Evolutionary conservation across 30 jellyfish, hydroid and myxozoan genomes (phyloP).

Genomic region (Morbakka virulenta): DNA sequence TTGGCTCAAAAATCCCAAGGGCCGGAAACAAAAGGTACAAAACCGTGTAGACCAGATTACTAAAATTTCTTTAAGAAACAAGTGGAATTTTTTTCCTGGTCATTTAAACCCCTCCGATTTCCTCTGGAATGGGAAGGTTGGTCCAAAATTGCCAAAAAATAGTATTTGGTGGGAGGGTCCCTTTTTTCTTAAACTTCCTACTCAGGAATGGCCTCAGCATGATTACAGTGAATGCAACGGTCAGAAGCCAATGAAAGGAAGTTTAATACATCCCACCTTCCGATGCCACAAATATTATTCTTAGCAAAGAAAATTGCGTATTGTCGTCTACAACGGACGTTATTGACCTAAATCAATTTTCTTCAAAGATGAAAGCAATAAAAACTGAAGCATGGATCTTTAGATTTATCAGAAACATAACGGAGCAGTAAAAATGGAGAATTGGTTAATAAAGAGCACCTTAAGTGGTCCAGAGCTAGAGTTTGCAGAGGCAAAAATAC

Average conservation of each 20-base stretch:
- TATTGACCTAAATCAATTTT: not conserved
- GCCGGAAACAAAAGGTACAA: conserved; percentile 33
- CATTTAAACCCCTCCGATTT: conserved; percentile 18
- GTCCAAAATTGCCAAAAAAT: not conserved
- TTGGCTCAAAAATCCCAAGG: conserved; percentile 22
- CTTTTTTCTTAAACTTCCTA: not conserved
- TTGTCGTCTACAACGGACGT: not conserved
- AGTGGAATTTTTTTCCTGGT: conserved; percentile 30
- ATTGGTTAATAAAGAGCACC: conserved; percentile 2
- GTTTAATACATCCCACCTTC: too few relatives aligned
- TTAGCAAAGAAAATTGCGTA: not conserved
- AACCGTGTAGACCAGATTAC: conserved; percentile 4
- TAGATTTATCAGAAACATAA: conserved; percentile 6
- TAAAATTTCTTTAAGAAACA: not conserved
- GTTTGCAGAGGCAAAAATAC: conserved; percentile 10
- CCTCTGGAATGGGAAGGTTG: conserved; percentile 6
- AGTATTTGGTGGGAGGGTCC: conserved; percentile 63
- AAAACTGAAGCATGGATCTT: conserved; percentile 11
- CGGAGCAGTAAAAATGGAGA: conserved; percentile 8
- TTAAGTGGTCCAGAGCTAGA: conserved; percentile 34
- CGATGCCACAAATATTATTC: too few relatives aligned
- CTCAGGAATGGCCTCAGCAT: conserved; percentile 18
- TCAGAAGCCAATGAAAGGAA: too few relatives aligned
- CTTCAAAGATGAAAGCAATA: conserved; percentile 3
- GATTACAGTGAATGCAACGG: conserved; percentile 4